These are phyloP conservation scores for Tricholaema leucomelas DNA, from an alignment of 2,113 vertebrate genomes.

Conservation along the genomic window DNA sequence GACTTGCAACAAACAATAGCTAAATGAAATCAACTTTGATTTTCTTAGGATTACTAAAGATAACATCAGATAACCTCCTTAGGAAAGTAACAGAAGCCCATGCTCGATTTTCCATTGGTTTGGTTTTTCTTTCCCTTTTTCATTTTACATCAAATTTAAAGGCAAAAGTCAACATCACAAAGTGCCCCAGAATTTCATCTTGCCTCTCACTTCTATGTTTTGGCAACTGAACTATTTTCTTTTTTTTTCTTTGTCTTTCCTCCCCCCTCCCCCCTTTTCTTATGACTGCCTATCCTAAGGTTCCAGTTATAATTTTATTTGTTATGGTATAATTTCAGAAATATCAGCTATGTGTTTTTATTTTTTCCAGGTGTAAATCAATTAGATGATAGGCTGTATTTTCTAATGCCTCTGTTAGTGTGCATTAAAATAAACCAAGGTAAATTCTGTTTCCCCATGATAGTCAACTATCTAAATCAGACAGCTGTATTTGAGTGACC, in stretches of 20 bases:
- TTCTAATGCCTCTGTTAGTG: background rate
- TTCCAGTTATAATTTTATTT: background rate
- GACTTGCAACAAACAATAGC: conserved; percentile 49
- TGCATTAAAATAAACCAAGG: background rate
- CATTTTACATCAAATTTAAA: background rate
- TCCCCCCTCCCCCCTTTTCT: too few relatives aligned
- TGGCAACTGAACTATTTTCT: background rate
- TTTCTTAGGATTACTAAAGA: conserved; percentile 45
- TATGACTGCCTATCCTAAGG: background rate
- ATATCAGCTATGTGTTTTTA: background rate
- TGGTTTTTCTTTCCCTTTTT: too few relatives aligned
- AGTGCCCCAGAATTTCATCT: background rate
- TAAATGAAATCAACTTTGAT: conserved; percentile 44
- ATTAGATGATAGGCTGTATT: background rate
- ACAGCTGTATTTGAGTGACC: background rate
- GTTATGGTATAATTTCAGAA: background rate
- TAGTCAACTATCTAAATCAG: background rate
- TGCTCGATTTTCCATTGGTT: background rate
- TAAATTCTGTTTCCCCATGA: background rate
- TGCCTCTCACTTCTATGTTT: background rate
- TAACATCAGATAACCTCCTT: conserved; percentile 15
- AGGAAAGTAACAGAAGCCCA: background rate
- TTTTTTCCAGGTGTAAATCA: background rate
- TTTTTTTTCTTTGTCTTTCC: background rate
- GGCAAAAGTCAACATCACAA: background rate